Conservation (phyloP, 2,113 vertebrate species). For the Andinoacara biseriatus region DNA sequence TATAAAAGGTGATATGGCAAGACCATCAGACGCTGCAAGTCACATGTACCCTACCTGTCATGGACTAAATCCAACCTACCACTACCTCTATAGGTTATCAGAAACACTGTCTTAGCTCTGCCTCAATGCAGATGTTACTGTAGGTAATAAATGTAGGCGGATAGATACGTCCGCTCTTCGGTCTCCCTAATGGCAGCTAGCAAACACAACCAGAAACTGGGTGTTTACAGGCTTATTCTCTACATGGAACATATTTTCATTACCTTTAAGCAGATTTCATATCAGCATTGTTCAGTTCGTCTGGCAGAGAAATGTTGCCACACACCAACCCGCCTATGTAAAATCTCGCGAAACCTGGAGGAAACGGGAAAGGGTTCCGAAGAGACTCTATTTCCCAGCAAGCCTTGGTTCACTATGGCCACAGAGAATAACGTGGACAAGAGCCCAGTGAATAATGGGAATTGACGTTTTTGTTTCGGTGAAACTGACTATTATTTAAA, state of each 20-base stretch:
- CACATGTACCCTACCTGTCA: constrained; percentile 31
- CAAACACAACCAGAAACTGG: not conserved
- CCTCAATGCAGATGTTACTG: constrained; percentile 72
- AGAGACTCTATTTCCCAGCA: constrained; percentile 58
- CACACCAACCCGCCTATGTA: constrained; percentile 56
- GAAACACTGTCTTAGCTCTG: constrained; percentile 44
- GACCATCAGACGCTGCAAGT: not conserved
- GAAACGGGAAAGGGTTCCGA: constrained; percentile 33
- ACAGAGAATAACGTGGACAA: not conserved
- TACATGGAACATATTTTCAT: not conserved
- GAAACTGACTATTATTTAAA: not conserved
- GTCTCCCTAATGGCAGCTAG: constrained; percentile 1
- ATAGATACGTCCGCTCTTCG: constrained; percentile 39
- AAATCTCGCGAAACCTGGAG: constrained; percentile 74
- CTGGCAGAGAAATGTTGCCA: constrained; percentile 59
- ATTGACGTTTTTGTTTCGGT: constrained; percentile 14
- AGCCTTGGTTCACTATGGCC: not conserved
- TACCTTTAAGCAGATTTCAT: constrained; percentile 78
- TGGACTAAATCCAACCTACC: constrained; percentile 32
- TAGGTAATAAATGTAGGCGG: constrained; percentile 48
- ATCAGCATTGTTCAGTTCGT: constrained; percentile 58
- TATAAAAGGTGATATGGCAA: not conserved
- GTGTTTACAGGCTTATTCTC: not conserved
- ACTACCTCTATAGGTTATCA: constrained; percentile 22
- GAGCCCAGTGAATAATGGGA: constrained; percentile 51